phyloP scores from a whole-genome alignment of 2,797 vertebrate genomes.

The Coracias cyanogaster region DNA sequence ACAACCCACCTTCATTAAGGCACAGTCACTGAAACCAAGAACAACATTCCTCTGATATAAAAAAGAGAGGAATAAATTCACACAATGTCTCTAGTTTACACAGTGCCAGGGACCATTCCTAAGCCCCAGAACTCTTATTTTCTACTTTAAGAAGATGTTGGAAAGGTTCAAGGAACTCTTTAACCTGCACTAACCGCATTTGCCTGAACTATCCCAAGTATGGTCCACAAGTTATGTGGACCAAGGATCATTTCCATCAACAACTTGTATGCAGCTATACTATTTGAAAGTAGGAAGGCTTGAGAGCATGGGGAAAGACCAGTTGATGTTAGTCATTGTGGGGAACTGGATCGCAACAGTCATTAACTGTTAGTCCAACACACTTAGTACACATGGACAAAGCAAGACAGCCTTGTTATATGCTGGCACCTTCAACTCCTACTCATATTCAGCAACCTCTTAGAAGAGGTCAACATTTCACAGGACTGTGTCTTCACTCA shows the following conservation, averaged over 20 bases:
- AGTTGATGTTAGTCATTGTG: background rate
- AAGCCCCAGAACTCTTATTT: background rate
- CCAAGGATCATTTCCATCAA: background rate
- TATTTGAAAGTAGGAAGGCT: background rate
- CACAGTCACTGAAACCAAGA: background rate
- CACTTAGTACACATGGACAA: background rate
- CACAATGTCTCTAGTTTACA: background rate
- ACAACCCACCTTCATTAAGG: background rate
- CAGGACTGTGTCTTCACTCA: background rate
- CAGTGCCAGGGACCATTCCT: background rate
- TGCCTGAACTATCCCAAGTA: background rate
- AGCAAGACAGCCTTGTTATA: background rate
- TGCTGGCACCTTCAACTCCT: background rate
- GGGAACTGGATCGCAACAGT: too few relatives aligned
- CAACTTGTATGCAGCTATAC: background rate
- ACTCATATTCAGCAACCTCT: background rate
- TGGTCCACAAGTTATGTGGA: background rate
- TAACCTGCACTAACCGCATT: accelerated
- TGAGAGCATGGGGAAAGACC: background rate
- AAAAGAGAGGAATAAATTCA: background rate
- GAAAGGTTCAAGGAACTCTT: background rate
- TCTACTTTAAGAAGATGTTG: background rate
- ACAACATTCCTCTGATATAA: background rate
- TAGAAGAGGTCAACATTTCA: background rate
- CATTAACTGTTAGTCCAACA: background rate